A percentile compares a stretch with the other conserved stretches of the same genome.
phyloP scores from a whole-genome alignment of 2,888 invertebrate genomes.

The Lacanobia wlatinum region DNA sequence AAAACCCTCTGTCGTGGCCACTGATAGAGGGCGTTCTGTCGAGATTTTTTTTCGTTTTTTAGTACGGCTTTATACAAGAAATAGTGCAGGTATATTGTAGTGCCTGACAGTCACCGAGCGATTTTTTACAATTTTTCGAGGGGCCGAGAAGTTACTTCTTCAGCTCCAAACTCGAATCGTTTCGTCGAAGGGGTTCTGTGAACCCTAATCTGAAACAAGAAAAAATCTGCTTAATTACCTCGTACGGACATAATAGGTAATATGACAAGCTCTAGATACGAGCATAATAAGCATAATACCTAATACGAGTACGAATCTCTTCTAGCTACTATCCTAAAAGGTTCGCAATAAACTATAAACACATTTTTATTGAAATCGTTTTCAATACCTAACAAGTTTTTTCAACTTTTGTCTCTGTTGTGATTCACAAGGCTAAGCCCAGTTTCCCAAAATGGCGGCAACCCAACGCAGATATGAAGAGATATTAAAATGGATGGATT shows the following conservation, averaged over 20 bases:
- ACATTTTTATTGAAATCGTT: conserved; percentile 36
- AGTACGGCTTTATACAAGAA: conserved; percentile 85
- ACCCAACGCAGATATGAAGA: conserved; percentile 24
- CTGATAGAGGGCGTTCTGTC: conserved; percentile 86
- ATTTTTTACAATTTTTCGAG: conserved; percentile 83
- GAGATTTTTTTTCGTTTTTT: conserved; percentile 79
- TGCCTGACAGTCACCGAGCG: conserved; percentile 88
- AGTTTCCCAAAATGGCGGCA: conserved; percentile 53
- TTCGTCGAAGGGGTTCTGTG: conserved; percentile 83
- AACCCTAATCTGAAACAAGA: conserved; percentile 88
- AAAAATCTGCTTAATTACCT: background rate
- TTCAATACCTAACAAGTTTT: conserved; percentile 39
- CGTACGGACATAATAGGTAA: too few species aligned
- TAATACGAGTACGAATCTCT: background rate
- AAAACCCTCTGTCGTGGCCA: conserved; percentile 87
- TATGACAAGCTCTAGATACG: too few species aligned
- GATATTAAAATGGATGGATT: conserved; percentile 23
- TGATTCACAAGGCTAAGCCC: conserved; percentile 53
- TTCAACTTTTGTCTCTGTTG: conserved; percentile 36
- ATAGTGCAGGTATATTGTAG: conserved; percentile 84
- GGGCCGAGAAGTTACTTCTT: conserved; percentile 75
- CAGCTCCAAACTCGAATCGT: conserved; percentile 87
- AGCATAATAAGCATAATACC: too few species aligned
- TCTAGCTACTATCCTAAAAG: background rate
- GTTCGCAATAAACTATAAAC: background rate